Base-by-base conservation (phyloP, 2,888 invertebrate genomes). In the Tortricodes alternella region DNA sequence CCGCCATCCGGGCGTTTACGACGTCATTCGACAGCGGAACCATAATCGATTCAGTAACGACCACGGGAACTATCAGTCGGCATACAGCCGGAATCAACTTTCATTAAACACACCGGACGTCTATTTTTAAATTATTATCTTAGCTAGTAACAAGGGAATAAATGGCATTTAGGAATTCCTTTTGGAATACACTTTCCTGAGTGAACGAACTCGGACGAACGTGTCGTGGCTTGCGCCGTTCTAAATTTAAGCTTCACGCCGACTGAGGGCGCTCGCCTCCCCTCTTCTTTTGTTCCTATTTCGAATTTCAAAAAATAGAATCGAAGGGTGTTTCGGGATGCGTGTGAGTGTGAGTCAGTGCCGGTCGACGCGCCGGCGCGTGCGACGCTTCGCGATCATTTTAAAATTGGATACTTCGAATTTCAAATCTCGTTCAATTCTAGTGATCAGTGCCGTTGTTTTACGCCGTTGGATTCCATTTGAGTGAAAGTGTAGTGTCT, bases 211-310 rank as follows among this genome's bases (percentile, higher is more conserved):
- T 71, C 69, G 46, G 37, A 46, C 65, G 67, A 65, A 76, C 78
- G 70, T 71, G 78, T 74, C 75, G 74, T 73, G 74, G 79, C 82
- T 75, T 78, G 83, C 74, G 83, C 74, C 78, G 77, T 74, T 78
- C 80, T 78, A 85, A 77, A 84, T 81, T 71, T 86, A 81, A 73
- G 74, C 65, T 59, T 64, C 71, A 69, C 67, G 70, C 69, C 71
- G 73, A 69, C 80, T 70, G 85, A 85, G 87, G 89, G 89, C 87
- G 85, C 83, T 77, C 80, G 83, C 70, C 82, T 85, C 85, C 87
- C 85, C 83, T 75, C 85, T 89, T 83, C 87, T 89, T 89, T 90
- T 89, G 89, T 89, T 90, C 85, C 84, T 89, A 83, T 89, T 89
- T 83, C 78, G 80, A 80, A 82, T 73, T 82, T 88, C 89, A 81